A percentile compares a stretch with the other conserved stretches of the same genome.
These are phyloP conservation scores for Blastomussa wellsi DNA, from an alignment of 92 coral and sea anemone species.

Conservation along the genomic window DNA sequence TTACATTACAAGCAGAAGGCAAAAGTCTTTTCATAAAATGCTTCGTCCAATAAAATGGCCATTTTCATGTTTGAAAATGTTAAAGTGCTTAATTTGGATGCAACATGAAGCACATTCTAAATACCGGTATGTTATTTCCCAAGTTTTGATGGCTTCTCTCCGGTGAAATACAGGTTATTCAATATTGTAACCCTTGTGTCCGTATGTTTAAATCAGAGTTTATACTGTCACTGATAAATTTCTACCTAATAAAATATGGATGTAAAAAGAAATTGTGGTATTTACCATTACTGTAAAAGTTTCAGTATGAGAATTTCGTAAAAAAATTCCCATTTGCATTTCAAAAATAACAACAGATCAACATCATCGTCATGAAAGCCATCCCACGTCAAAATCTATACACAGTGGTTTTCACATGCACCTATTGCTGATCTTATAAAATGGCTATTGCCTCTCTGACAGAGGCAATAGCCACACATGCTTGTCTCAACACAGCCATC, in stretches of 20 bases:
- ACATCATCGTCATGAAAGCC: neutral
- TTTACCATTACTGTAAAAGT: neutral
- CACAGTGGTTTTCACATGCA: neutral
- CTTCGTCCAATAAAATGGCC: neutral
- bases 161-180: neutral
- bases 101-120: neutral
- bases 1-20: neutral
- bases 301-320: neutral
- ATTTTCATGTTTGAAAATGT: neutral
- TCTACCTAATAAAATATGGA: neutral
- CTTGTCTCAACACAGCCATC: constrained; percentile 57
- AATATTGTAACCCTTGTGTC: neutral
- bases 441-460: constrained; percentile 21
- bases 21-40: neutral
- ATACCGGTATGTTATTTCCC: neutral
- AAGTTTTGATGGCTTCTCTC: neutral
- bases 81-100: neutral
- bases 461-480: neutral
- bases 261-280: neutral
- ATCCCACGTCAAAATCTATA: neutral
- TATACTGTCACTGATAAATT: neutral
- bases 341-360: neutral
- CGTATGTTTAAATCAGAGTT: neutral
- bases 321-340: neutral
- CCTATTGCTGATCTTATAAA: neutral